Percentiles rank a stretch among this genome's conserved stretches.
Conservation (phyloP, 2,888 invertebrate genomes). For the Lochmaea capreae region DNA sequence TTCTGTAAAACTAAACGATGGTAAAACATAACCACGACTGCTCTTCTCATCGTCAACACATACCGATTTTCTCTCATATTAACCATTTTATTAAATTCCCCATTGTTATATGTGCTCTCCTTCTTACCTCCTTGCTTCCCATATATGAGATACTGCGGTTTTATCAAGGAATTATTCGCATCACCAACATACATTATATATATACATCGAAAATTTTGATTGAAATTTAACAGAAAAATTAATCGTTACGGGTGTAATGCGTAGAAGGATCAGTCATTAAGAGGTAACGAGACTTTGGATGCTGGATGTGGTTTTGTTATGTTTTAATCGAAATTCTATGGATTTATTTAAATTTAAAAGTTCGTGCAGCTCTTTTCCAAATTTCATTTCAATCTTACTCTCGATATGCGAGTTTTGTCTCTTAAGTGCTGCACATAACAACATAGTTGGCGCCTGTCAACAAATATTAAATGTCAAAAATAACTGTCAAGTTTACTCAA, state of each 20-base stretch:
- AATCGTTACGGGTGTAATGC: neutral
- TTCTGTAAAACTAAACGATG: slow-evolving; percentile 18
- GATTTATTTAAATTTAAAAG: too few relatives aligned
- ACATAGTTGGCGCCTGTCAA: too few relatives aligned
- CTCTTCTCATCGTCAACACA: slow-evolving; percentile 42
- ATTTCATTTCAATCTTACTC: too few relatives aligned
- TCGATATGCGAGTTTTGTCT: too few relatives aligned
- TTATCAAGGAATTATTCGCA: slow-evolving; percentile 34
- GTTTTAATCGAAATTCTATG: neutral
- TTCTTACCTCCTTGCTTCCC: slow-evolving; percentile 23
- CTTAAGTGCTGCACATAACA: too few relatives aligned
- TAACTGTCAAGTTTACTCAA: too few relatives aligned
- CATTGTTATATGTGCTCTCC: slow-evolving; percentile 25
- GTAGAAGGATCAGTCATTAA: neutral
- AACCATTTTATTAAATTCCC: slow-evolving; percentile 47
- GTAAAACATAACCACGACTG: slow-evolving; percentile 18
- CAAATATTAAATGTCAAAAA: too few relatives aligned
- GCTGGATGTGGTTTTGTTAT: neutral
- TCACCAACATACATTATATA: slow-evolving; percentile 16
- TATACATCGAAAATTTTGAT: slow-evolving; percentile 25
- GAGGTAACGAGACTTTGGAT: neutral
- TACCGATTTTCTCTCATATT: slow-evolving; percentile 43
- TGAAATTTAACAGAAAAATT: slow-evolving; percentile 5
- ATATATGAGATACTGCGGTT: slow-evolving; percentile 30
- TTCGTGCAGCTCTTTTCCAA: too few relatives aligned